A percentile compares a stretch with the other conserved stretches of the same genome.
phyloP scores from a whole-genome alignment of 2,113 vertebrate species.

The Tachycineta bicolor region DNA sequence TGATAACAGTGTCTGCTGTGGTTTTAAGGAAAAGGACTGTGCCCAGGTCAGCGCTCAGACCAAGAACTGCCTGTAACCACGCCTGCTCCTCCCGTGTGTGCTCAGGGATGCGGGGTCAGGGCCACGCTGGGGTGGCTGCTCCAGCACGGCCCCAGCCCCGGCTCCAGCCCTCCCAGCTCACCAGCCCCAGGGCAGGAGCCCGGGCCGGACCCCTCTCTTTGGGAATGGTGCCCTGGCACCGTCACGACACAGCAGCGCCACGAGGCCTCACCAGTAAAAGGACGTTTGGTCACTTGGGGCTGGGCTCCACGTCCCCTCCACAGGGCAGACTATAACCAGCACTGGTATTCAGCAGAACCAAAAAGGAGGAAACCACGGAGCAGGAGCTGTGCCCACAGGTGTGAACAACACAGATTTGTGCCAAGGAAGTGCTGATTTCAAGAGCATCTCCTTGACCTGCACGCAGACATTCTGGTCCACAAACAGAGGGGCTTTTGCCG shows the following conservation, averaged over 20 bases:
- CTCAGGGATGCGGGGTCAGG: neutral
- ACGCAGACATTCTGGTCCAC: neutral
- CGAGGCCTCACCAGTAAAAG: neutral
- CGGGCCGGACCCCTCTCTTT: fast-evolving
- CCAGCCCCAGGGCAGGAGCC: fast-evolving
- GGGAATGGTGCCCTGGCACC: neutral
- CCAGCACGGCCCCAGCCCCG: neutral
- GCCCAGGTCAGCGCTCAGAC: too few relatives aligned
- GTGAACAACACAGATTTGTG: neutral
- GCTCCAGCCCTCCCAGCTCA: neutral
- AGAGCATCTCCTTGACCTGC: fast-evolving
- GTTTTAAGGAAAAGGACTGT: fast-evolving
- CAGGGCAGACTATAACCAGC: fast-evolving
- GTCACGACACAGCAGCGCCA: fast-evolving
- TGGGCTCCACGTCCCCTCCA: fast-evolving
- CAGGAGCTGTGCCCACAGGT: neutral
- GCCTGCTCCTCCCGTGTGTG: fast-evolving
- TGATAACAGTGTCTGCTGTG: neutral
- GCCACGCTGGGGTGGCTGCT: neutral
- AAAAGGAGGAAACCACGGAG: neutral
- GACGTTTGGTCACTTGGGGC: fast-evolving
- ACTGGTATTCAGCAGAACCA: neutral
- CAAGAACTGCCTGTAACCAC: neutral
- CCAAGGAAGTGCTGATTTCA: fast-evolving
- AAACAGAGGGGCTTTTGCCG: fast-evolving